Conservation (phyloP, 2,888 invertebrate species). For the Cataglyphis livida region DNA sequence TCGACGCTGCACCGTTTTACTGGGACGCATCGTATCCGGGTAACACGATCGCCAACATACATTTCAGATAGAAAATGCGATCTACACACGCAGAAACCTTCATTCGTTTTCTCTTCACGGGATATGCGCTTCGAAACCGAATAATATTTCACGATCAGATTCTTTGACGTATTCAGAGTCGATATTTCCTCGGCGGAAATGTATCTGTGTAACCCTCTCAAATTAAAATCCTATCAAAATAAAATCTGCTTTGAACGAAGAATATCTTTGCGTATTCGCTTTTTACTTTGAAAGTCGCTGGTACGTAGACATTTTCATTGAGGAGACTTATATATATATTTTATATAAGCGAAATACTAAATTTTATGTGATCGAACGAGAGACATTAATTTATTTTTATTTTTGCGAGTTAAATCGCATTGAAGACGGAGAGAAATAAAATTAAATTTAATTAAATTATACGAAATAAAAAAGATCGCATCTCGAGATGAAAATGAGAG, state of each 20-base stretch:
- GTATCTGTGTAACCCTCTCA: not conserved
- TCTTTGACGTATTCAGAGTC: conserved; percentile 3
- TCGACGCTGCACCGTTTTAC: conserved; percentile 26
- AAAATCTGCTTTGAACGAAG: not conserved
- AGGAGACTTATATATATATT: not conserved
- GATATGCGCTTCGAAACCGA: not conserved
- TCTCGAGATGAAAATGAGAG: not conserved
- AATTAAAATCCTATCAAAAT: not conserved
- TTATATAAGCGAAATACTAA: not conserved
- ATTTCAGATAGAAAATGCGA: conserved; percentile 53
- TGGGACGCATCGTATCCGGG: conserved; percentile 56
- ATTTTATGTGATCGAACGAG: not conserved
- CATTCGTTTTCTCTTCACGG: not conserved
- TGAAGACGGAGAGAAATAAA: not conserved
- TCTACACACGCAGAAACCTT: not conserved
- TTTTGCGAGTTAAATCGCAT: not conserved
- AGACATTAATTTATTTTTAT: not conserved
- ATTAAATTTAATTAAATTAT: not conserved
- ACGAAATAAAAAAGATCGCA: not conserved
- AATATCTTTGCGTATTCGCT: not conserved
- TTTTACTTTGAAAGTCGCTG: not conserved
- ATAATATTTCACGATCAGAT: not conserved
- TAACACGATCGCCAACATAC: conserved; percentile 68
- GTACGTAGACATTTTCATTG: not conserved
- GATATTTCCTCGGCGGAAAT: not conserved